A percentile compares a stretch with the other conserved stretches of the same genome.
Evolutionary conservation across 2,888 invertebrate genomes (phyloP).

Genomic region (Agrochola lychnidis): DNA sequence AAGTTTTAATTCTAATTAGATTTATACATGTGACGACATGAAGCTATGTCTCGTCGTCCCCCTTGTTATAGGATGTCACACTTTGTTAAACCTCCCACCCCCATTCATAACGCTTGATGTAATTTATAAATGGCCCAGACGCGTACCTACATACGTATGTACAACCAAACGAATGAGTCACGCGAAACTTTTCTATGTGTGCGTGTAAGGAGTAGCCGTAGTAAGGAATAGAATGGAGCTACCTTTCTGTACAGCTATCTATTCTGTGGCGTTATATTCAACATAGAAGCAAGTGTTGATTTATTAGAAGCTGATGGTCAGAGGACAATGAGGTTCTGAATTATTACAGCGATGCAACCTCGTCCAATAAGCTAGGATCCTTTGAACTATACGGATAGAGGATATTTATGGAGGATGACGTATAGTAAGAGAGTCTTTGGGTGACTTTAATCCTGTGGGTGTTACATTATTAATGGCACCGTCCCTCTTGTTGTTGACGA

Average conservation of each 20-base stretch:
- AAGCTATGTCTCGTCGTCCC: no score
- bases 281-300: constrained; percentile 48
- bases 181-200: not conserved
- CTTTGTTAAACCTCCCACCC: no score
- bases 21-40: no score
- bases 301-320: constrained; percentile 49
- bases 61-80: no score
- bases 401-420: not conserved
- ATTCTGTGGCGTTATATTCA: constrained; percentile 8
- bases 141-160: no score
- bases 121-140: no score
- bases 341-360: constrained; percentile 44
- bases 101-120: no score
- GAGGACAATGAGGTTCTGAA: constrained; percentile 48
- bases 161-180: no score
- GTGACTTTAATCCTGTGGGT: constrained; percentile 1
- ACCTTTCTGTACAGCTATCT: not conserved
- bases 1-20: no score
- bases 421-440: not conserved
- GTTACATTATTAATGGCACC: constrained; percentile 18
- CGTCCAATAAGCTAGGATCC: constrained; percentile 38
- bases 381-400: constrained; percentile 13
- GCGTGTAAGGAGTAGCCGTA: no score
- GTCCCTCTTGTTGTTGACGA: not conserved
- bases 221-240: not conserved